Evolutionary conservation across 2,113 vertebrate species (phyloP), one percentile per base, ranked within the genome.

Genomic region (Merops nubicus): DNA sequence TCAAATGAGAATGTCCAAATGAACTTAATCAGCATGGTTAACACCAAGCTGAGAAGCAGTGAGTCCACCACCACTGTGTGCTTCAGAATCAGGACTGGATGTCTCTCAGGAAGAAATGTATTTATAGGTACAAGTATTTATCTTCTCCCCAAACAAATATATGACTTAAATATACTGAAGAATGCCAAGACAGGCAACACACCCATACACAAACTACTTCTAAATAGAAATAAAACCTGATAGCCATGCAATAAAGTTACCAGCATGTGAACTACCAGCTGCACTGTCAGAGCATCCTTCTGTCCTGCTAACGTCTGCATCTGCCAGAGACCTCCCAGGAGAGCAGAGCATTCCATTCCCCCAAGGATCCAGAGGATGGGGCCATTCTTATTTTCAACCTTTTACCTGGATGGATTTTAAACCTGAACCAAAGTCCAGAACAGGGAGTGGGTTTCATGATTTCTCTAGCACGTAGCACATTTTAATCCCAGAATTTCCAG

Each of bases 31-130:
- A 85, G 64, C 2, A 0, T 0, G 6, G 67, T 9, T n/a, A 80
- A 7, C 29, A 29, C 33, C 28, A 22, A 67, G 85, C 51, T 36
- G 65, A 56, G 85, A 33, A 85, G 70, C 78, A 59, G 42, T 0
- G 7, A 20, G 34, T 26, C 23, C 45, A 40, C 10, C 43, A 34
- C 7, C 38, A 8, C 51, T 0, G 2, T 5, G 0, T 0, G 0
- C 10, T 50, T 7, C 4, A 4, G 23, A 54, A 45, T 8, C 33
- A 42, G 29, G 57, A 38, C 50, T 56, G 45, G 59, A 2, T 9
- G 9, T 9, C 64, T 64, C 65, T 45, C 23, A 1, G 12, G 50
- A 45, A 25, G 36, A 36, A 54, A 15, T 2, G 11, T 15, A 28
- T 42, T 51, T 34, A 5, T 31, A 5, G 1, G 11, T 25, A 43